Base-by-base conservation (phyloP, 2,797 vertebrate species). In the Platyrinchus mystaceus region DNA sequence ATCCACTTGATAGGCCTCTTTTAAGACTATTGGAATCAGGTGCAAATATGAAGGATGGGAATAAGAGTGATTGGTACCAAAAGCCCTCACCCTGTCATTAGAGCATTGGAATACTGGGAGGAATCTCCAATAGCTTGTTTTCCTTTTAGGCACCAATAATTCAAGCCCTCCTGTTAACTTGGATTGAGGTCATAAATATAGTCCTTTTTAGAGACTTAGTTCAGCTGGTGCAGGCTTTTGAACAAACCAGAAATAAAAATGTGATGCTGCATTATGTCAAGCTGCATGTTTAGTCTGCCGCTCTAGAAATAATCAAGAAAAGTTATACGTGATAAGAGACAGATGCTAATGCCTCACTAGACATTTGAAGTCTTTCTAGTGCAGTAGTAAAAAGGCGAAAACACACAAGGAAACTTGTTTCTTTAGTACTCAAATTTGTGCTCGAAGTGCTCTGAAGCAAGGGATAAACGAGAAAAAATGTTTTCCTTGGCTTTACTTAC, bases 301-400 rank as follows among this genome's bases (percentile, higher is more conserved):
- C 94, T 96, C 88, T 95, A 97, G 97, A 97, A 98, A 97, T 97
- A 98, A 97, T 97, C 97, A 98, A 90, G 96, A 97, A 98, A 98
- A 98, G 97, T 98, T 97, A 89, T 81, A 94, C 70, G 82, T 98
- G 98, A 98, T 95, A 98, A 98, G 97, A 98, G 95, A 97, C 97
- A 98, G 98, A 98, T 97, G 97, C 96, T 97, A 56, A 81, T 95
- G 95, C 91, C 89, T 90, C 80, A 85, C 87, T 89, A 95, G 94
- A 90, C 96, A 87, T 94, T 96, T 94, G 84, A 97, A 95, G 82
- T 94, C 76, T 93, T 97, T 96, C 91, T 97, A 95, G 82, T 90
- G 71, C 87, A 92, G 90, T 77, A 89, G 82, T 46, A 90, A 92
- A 90, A 93, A 85, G 81, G 58, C 68, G 32, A 90, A 93, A 96